Evolutionary conservation across 2,888 invertebrate genomes (phyloP).

Genomic region (Pollenia amentaria): DNA sequence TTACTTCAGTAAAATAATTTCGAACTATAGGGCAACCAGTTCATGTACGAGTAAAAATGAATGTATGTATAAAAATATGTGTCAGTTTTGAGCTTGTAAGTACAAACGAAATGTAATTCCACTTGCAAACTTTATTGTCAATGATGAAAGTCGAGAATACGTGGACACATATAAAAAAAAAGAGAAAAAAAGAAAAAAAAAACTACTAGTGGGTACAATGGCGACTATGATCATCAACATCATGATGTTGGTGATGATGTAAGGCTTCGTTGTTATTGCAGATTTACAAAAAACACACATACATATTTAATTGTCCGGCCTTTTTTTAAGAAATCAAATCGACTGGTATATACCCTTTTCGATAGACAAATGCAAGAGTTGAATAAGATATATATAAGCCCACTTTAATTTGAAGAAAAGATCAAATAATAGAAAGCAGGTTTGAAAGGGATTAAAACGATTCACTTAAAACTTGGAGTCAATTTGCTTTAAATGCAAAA

Average conservation of each 20-base stretch:
- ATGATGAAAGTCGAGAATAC: conserved; percentile 37
- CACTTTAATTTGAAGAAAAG: too few species aligned
- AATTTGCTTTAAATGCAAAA: too few species aligned
- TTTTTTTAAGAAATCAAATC: neutral
- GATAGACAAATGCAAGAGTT: too few species aligned
- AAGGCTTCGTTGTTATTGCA: neutral
- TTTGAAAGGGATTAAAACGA: too few species aligned
- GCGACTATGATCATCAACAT: neutral
- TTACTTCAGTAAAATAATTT: neutral
- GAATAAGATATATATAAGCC: too few species aligned
- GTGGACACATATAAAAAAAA: conserved; percentile 19
- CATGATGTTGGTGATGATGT: neutral
- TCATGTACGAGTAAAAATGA: neutral
- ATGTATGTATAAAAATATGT: neutral
- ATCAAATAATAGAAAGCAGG: too few species aligned
- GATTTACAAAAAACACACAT: too few species aligned
- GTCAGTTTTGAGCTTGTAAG: neutral
- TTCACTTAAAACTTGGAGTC: too few species aligned
- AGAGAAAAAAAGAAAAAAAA: neutral
- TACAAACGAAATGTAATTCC: conserved; percentile 60
- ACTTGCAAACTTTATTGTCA: conserved; percentile 65
- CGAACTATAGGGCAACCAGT: neutral
- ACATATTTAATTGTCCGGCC: neutral
- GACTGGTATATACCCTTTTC: neutral
- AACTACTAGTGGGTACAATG: conserved; percentile 12